These are phyloP conservation scores for Dyspetes luteomarginatus DNA, from an alignment of 2,888 invertebrate genomes.

Conservation along the genomic window DNA sequence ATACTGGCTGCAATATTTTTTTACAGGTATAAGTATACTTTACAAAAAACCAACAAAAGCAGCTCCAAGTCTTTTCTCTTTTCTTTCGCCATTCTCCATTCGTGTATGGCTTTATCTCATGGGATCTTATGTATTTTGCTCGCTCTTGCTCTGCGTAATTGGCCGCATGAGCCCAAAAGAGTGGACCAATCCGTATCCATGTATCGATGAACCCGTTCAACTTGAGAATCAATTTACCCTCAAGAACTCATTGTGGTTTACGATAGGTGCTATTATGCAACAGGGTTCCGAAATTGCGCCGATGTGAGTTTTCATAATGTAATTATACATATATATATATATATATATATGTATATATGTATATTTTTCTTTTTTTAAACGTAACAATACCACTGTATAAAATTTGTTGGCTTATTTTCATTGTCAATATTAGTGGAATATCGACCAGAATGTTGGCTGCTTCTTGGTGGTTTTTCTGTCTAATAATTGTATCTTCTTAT, in stretches of 20 bases:
- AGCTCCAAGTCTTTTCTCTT: slow-evolving; percentile 95
- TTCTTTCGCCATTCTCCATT: slow-evolving; percentile 94
- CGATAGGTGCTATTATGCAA: slow-evolving; percentile 92
- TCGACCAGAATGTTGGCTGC: slow-evolving; percentile 95
- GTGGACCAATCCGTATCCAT: slow-evolving; percentile 95
- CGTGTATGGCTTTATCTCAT: slow-evolving; percentile 94
- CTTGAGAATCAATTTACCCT: slow-evolving; percentile 94
- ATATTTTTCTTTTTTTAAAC: neutral
- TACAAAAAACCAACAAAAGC: slow-evolving; percentile 94
- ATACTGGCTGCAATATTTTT: too few relatives aligned
- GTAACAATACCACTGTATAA: too few relatives aligned
- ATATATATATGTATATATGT: too few relatives aligned
- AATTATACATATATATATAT: too few relatives aligned
- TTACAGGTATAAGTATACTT: slow-evolving; percentile 92
- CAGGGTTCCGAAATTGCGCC: slow-evolving; percentile 95
- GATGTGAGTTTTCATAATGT: slow-evolving; percentile 85
- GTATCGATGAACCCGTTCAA: slow-evolving; percentile 92
- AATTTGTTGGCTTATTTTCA: too few relatives aligned
- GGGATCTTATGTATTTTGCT: slow-evolving; percentile 92
- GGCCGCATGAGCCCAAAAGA: slow-evolving; percentile 94
- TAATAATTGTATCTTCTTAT: slow-evolving; percentile 96
- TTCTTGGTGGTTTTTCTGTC: slow-evolving; percentile 86
- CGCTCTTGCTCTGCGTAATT: slow-evolving; percentile 90
- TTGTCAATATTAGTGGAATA: slow-evolving; percentile 88
- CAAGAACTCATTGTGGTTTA: slow-evolving; percentile 96